phyloP scores from a whole-genome alignment of 23 tunicate genomes.

The Halocynthia aurantium region DNA sequence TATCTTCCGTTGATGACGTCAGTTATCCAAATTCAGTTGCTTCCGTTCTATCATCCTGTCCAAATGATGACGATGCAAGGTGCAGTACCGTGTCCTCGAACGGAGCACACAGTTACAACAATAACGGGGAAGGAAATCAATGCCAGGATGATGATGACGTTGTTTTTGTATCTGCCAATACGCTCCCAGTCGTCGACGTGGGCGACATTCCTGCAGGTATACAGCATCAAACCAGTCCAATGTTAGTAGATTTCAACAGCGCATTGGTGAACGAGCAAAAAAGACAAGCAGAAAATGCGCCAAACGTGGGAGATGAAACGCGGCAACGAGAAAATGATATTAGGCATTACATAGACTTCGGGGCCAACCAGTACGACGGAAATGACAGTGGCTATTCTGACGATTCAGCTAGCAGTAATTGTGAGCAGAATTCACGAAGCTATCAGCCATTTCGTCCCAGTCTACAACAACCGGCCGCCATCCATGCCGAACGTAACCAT shows the following conservation, averaged over 20 bases:
- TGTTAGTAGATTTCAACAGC: background rate
- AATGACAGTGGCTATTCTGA: conserved; percentile 14
- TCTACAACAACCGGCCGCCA: background rate
- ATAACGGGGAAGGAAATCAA: too few species aligned
- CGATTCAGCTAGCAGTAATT: conserved; percentile 4
- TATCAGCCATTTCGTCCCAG: background rate
- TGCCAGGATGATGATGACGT: too few species aligned
- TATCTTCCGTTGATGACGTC: too few species aligned
- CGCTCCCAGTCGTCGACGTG: too few species aligned
- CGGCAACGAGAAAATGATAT: too few species aligned
- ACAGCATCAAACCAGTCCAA: background rate
- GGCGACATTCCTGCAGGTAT: background rate
- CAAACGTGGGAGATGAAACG: background rate
- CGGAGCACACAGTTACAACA: too few species aligned
- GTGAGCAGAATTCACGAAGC: background rate
- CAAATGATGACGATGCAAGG: too few species aligned
- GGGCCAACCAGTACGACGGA: background rate
- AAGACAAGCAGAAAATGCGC: background rate
- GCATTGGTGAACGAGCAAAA: background rate
- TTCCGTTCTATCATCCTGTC: too few species aligned
- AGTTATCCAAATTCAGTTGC: too few species aligned
- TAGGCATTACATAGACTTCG: background rate
- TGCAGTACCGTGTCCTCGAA: too few species aligned
- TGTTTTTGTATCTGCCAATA: too few species aligned
- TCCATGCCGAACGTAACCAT: background rate